These are phyloP conservation scores for Pectinophora gossypiella DNA, from an alignment of 1,140 invertebrate species.

Conservation along the genomic window DNA sequence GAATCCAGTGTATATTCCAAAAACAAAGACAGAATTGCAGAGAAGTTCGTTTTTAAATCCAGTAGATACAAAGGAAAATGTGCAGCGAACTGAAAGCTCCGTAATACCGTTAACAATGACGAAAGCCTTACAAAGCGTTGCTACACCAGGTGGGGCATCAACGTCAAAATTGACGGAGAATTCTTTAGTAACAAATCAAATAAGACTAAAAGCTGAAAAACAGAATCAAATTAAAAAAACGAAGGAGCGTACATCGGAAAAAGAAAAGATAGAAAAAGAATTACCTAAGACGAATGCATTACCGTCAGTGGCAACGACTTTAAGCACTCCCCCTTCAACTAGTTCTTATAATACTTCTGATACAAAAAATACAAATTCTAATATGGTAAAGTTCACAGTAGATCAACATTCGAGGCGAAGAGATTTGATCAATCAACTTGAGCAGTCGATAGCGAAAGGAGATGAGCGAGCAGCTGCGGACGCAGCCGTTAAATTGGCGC, in stretches of 20 bases:
- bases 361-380: not conserved
- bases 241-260: no score
- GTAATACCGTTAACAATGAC: no score
- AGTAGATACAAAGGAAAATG: not conserved
- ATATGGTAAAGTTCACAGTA: slow-evolving; percentile 7
- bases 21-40: not conserved
- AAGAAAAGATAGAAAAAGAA: no score
- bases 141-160: no score
- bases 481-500: slow-evolving; percentile 55
- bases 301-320: not conserved
- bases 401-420: slow-evolving; percentile 45
- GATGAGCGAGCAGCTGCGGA: slow-evolving; percentile 59
- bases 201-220: not conserved
- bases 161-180: no score
- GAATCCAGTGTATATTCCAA: slow-evolving; percentile 48
- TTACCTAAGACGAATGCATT: no score
- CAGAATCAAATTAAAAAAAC: no score
- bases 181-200: no score
- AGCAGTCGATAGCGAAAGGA: slow-evolving; percentile 59
- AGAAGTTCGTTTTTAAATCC: not conserved
- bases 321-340: no score
- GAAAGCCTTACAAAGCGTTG: no score
- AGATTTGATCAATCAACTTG: slow-evolving; percentile 58
- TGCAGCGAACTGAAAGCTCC: no score
- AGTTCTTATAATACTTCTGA: not conserved